phyloP scores from a whole-genome alignment of 2,113 vertebrate species.

The Lagopus muta region DNA sequence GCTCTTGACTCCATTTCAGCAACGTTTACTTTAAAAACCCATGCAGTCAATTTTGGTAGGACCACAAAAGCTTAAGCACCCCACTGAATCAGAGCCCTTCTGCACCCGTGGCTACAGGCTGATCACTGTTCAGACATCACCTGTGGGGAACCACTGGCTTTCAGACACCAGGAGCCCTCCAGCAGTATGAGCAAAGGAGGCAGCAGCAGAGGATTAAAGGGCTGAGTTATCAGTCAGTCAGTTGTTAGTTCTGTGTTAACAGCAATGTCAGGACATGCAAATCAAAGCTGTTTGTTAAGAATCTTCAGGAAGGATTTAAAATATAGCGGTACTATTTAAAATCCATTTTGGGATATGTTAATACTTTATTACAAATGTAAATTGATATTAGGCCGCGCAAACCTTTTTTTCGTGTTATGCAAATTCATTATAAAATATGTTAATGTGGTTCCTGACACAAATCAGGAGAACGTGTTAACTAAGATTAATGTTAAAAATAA shows the following conservation, averaged over 20 bases:
- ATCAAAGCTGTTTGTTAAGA: constrained; percentile 56
- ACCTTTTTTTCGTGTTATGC: constrained; percentile 27
- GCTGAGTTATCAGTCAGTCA: constrained; percentile 12
- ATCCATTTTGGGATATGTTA: constrained; percentile 61
- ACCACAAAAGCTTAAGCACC: constrained; percentile 19
- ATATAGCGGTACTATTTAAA: constrained; percentile 14
- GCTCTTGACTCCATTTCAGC: neutral
- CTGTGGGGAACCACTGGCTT: neutral
- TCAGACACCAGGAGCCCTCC: neutral
- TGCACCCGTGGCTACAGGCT: neutral
- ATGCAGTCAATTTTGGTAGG: constrained; percentile 24
- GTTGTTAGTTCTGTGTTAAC: neutral
- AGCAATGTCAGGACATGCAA: constrained; percentile 73
- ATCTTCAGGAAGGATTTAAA: constrained; percentile 41
- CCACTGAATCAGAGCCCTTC: constrained; percentile 46
- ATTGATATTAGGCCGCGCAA: constrained; percentile 41
- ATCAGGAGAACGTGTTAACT: neutral
- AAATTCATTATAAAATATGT: constrained; percentile 49
- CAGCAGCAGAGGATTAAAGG: constrained; percentile 5
- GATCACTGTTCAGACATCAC: neutral
- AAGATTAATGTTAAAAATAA: neutral
- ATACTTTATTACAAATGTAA: constrained; percentile 60
- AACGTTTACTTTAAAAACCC: constrained; percentile 14
- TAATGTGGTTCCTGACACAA: constrained; percentile 23
- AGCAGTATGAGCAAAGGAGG: neutral